Percentiles rank a stretch among this genome's conserved stretches.
These are phyloP conservation scores for Eupeodes luniger DNA, from an alignment of 2,888 invertebrate species.

Conservation along the genomic window DNA sequence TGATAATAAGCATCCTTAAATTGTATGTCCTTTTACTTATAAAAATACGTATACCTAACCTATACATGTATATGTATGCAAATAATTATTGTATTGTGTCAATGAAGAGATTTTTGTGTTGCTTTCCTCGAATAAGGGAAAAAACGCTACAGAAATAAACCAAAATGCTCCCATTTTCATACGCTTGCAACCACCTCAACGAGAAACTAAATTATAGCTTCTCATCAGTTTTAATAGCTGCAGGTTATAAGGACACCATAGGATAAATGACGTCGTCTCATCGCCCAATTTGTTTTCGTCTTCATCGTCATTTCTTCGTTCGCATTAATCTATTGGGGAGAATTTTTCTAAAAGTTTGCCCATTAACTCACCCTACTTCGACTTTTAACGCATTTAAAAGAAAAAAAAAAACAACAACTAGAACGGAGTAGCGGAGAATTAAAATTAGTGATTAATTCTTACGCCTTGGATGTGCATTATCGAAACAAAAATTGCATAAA, in stretches of 20 bases:
- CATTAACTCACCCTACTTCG: constrained; percentile 60
- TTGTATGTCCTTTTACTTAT: constrained; percentile 72
- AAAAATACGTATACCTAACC: constrained; percentile 50
- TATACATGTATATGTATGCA: constrained; percentile 67
- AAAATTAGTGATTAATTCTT: constrained; percentile 71
- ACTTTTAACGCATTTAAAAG: constrained; percentile 57
- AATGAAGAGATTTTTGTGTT: constrained; percentile 70
- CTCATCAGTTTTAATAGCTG: constrained; percentile 76
- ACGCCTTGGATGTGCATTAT: constrained; percentile 50
- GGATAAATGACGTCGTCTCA: constrained; percentile 75
- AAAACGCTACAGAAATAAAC: constrained; percentile 53
- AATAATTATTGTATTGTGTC: constrained; percentile 69
- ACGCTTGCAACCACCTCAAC: constrained; percentile 5
- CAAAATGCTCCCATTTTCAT: constrained; percentile 63
- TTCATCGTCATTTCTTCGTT: constrained; percentile 60
- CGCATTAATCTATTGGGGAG: constrained; percentile 58
- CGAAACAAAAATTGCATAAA: constrained; percentile 41
- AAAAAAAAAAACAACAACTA: constrained; percentile 44
- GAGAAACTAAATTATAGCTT: constrained; percentile 71
- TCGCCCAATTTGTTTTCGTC: constrained; percentile 75
- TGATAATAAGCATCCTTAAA: constrained; percentile 76
- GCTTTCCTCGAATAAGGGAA: constrained; percentile 22
- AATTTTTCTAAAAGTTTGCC: constrained; percentile 49
- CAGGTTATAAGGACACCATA: constrained; percentile 73
- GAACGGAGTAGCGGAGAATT: constrained; percentile 47